Base-by-base conservation (phyloP, 2,113 vertebrate species). In the Pteropus alecto region DNA sequence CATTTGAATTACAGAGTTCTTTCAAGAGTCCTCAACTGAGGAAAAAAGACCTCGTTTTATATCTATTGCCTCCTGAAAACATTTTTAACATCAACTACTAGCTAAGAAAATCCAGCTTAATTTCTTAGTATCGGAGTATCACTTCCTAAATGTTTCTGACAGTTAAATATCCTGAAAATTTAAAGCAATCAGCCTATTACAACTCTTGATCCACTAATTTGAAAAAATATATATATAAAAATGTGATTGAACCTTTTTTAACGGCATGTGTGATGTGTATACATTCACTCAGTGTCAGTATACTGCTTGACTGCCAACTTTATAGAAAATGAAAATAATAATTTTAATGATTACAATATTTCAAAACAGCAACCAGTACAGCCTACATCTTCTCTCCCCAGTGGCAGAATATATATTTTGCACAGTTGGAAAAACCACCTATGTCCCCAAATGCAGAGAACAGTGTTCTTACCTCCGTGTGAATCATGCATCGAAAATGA, bases 311-410 rank as follows among this genome's bases (percentile, higher is more conserved):
- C 15, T 41, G 19, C 14, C 7, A 30, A 26, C 63, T 81, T 77
- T 73, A 41, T n/a, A 60, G 35, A 67, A 68, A 87, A 74, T 78
- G 77, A 89, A 94, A 96, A 63, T 74, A 86, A 76, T 70, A 94
- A 81, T 63, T 93, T 93, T 51, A 82, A 9, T n/a, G 48, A 92
- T 48, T 67, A 5, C 9, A 43, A 0, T 65, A 94, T 89, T 95
- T 95, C n/a, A 71, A 93, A 96, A 84, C 8, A 97, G 68, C 67
- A 78, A 54, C 19, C n/a, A 11, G 19, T n/a, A 65, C 2, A 87
- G 43, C 38, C 35, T 70, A 35, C 18, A 88, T 61, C 43, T 93
- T 18, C 43, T 74, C 63, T 70, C 63, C 63, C 24, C 58, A 60
- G 56, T 6, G 15, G 61, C 46, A 82, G 24, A 93, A 56, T 84